Percentiles rank a stretch among this genome's conserved stretches.
Evolutionary conservation across 2,888 invertebrate genomes (phyloP).

Genomic region (Lasioglossum figueresi): DNA sequence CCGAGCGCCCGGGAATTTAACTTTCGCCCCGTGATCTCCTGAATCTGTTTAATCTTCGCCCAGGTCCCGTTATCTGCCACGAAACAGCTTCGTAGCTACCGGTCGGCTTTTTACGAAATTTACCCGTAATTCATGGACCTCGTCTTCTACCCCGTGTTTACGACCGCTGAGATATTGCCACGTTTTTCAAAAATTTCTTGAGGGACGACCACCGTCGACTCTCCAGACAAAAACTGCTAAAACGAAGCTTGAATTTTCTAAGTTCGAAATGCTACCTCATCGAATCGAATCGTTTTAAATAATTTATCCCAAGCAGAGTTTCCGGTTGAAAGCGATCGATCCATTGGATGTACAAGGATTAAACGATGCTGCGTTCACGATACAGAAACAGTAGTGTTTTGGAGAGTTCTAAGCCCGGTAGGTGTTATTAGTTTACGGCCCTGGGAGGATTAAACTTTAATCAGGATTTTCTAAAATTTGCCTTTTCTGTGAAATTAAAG

Average conservation of each 20-base stretch:
- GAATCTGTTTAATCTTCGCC: constrained; percentile 52
- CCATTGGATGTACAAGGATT: not conserved
- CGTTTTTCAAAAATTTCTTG: not conserved
- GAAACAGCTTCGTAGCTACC: constrained; percentile 3
- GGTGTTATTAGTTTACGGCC: constrained; percentile 21
- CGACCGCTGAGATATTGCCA: not conserved
- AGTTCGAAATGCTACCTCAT: not conserved
- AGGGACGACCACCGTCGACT: not conserved
- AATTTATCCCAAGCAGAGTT: not conserved
- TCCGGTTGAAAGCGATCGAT: not conserved
- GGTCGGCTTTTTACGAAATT: constrained; percentile 19
- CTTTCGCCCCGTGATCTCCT: constrained; percentile 38
- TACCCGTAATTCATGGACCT: constrained; percentile 8
- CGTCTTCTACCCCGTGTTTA: not conserved
- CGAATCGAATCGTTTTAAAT: not conserved
- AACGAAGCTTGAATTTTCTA: too few species aligned
- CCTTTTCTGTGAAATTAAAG: constrained; percentile 4
- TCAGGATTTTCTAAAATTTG: constrained; percentile 25
- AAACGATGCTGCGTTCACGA: not conserved
- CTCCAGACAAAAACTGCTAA: not conserved
- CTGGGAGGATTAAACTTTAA: constrained; percentile 11
- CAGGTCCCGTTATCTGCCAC: not conserved
- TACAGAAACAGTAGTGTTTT: not conserved
- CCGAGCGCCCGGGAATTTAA: constrained; percentile 38
- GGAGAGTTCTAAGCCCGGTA: not conserved